Evolutionary conservation across 2,888 invertebrate species (phyloP).

Genomic region (Hirtodrosophila confusa): DNA sequence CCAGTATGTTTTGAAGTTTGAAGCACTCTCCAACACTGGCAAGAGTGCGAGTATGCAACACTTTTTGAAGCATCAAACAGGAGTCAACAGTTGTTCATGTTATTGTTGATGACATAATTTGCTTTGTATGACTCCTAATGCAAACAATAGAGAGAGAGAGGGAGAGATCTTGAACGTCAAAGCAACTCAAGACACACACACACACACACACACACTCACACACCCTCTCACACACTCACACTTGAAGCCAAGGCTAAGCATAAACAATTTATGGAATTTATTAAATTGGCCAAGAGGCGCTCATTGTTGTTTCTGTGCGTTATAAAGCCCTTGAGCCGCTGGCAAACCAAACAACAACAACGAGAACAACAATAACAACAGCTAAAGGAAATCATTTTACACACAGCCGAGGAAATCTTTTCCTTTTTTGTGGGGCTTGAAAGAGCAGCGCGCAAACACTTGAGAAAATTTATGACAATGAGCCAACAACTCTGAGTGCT

Average conservation of each 20-base stretch:
- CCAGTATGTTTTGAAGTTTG: slow-evolving; percentile 7
- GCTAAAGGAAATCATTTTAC: slow-evolving; percentile 33
- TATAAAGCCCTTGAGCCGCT: slow-evolving; percentile 51
- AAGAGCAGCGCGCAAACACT: slow-evolving; percentile 66
- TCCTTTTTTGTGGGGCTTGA: slow-evolving; percentile 17
- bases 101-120: slow-evolving; percentile 21
- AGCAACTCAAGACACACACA: slow-evolving; percentile 17
- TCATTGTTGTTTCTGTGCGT: slow-evolving; percentile 39
- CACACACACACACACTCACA: slow-evolving; percentile 9
- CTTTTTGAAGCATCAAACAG: slow-evolving; percentile 25
- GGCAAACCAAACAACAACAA: slow-evolving; percentile 32
- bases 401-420: slow-evolving; percentile 55
- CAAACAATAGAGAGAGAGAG: slow-evolving; percentile 28
- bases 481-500: slow-evolving; percentile 77
- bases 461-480: slow-evolving; percentile 77
- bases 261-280: slow-evolving; percentile 81
- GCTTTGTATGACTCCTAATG: slow-evolving; percentile 26
- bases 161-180: slow-evolving; percentile 21
- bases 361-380: slow-evolving; percentile 22
- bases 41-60: slow-evolving; percentile 39
- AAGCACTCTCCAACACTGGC: slow-evolving; percentile 9
- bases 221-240: slow-evolving; percentile 19
- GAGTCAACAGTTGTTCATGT: slow-evolving; percentile 36
- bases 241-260: slow-evolving; percentile 39
- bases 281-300: slow-evolving; percentile 75